Evolutionary conservation across 2,113 vertebrate genomes (phyloP).

Genomic region (Catharus fuscescens): DNA sequence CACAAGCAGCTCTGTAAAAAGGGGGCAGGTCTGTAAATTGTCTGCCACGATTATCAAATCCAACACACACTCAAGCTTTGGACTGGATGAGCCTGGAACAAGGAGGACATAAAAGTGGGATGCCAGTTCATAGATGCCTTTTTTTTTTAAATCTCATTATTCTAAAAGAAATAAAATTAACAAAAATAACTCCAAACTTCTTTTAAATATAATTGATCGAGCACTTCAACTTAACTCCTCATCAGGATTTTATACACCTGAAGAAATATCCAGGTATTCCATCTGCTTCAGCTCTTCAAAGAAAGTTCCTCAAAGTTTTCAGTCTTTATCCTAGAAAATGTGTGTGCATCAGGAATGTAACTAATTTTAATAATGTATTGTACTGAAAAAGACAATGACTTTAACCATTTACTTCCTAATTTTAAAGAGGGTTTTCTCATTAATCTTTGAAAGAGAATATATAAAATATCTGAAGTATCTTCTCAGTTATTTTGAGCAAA

Average conservation of each 20-base stretch:
- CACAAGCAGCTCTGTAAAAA: not conserved
- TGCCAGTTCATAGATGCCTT: not conserved
- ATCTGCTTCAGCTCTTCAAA: not conserved
- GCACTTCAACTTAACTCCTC: not conserved
- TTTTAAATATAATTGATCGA: not conserved
- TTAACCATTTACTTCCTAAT: not conserved
- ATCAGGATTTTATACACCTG: not conserved
- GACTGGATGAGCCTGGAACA: not conserved
- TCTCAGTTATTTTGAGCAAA: not conserved
- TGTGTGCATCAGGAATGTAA: not conserved
- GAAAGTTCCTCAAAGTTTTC: not conserved
- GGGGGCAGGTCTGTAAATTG: not conserved
- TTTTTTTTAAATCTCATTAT: not conserved
- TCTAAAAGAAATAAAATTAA: not conserved
- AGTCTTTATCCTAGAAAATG: not conserved
- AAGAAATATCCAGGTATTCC: not conserved
- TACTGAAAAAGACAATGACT: not conserved
- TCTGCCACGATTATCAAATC: not conserved
- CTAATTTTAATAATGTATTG: not conserved
- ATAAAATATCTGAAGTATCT: not conserved
- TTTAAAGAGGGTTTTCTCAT: not conserved
- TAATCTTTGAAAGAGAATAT: not conserved
- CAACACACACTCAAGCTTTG: not conserved
- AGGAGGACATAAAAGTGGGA: not conserved
- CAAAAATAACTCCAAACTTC: not conserved